Evolutionary conservation across 2,888 invertebrate genomes (phyloP).

Genomic region (Sinohyriopsis cumingii): DNA sequence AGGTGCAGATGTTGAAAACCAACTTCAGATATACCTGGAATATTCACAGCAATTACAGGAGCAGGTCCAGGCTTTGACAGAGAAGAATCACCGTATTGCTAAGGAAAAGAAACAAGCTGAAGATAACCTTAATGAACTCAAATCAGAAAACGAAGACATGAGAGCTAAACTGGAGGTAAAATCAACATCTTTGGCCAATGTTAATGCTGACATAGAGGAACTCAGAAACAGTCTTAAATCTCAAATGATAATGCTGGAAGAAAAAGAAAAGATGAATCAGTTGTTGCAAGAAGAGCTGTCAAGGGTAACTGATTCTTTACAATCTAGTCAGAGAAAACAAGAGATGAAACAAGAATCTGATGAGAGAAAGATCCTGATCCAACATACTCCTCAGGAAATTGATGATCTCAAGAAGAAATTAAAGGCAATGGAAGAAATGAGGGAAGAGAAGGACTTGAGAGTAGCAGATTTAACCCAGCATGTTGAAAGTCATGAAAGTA

Average conservation of each 20-base stretch:
- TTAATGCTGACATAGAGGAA: conserved; percentile 14
- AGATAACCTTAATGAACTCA: conserved; percentile 20
- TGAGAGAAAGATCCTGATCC: conserved; percentile 2
- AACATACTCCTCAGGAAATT: conserved; percentile 7
- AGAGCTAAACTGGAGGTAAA: conserved; percentile 16
- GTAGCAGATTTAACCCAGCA: conserved; percentile 31
- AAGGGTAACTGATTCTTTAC: not conserved
- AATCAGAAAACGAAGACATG: conserved; percentile 26
- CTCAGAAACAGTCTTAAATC: conserved; percentile 16
- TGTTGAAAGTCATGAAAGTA: conserved; percentile 29
- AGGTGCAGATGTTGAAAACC: conserved; percentile 28
- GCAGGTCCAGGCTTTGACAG: conserved; percentile 49
- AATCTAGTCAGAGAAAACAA: not conserved
- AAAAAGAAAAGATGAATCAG: conserved; percentile 35
- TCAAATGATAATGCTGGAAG: conserved; percentile 19
- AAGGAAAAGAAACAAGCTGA: conserved; percentile 29
- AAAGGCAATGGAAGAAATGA: conserved; percentile 10
- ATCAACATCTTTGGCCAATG: conserved; percentile 5
- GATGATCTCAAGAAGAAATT: not conserved
- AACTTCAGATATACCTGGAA: conserved; percentile 47
- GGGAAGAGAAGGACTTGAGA: conserved; percentile 39
- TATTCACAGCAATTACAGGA: conserved; percentile 53
- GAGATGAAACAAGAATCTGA: conserved; percentile 6
- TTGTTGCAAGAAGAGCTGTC: conserved; percentile 27
- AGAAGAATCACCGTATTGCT: conserved; percentile 27